Percentiles rank a stretch among this genome's conserved stretches.
Evolutionary conservation across 2,113 vertebrate genomes (phyloP).

Genomic region (Kryptolebias marmoratus): DNA sequence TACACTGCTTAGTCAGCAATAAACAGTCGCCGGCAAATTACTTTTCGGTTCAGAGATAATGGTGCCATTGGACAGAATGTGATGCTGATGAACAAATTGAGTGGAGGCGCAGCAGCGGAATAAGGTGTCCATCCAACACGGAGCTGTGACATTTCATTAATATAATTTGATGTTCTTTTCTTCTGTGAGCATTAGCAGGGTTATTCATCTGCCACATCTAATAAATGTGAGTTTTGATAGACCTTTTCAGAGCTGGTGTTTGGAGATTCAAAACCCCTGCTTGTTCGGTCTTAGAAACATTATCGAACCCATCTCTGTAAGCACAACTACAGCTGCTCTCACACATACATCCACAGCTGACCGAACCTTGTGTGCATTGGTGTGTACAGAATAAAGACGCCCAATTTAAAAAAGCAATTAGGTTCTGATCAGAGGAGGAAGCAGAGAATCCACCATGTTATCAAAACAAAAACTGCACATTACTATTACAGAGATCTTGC

Average conservation of each 20-base stretch:
- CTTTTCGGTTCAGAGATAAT: conserved; percentile 45
- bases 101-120: conserved; percentile 23
- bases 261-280: conserved; percentile 6
- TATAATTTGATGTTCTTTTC: conserved; percentile 39
- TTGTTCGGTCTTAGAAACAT: conserved; percentile 14
- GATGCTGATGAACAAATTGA: conserved; percentile 38
- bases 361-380: background rate
- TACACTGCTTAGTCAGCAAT: conserved; percentile 50
- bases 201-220: conserved; percentile 21
- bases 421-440: conserved; percentile 10
- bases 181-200: conserved; percentile 27
- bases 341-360: background rate
- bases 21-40: conserved; percentile 47
- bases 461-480: background rate
- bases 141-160: conserved; percentile 52
- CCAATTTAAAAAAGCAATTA: conserved; percentile 58
- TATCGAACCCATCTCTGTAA: conserved; percentile 2
- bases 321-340: conserved; percentile 7
- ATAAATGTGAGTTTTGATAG: conserved; percentile 37
- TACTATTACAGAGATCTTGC: too few species aligned
- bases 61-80: conserved; percentile 20
- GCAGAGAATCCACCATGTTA: conserved; percentile 12
- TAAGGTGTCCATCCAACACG: conserved; percentile 43
- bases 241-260: background rate
- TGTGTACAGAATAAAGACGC: conserved; percentile 28